Conservation (phyloP, 2,113 vertebrate species). For the Irena cyanogastra region DNA sequence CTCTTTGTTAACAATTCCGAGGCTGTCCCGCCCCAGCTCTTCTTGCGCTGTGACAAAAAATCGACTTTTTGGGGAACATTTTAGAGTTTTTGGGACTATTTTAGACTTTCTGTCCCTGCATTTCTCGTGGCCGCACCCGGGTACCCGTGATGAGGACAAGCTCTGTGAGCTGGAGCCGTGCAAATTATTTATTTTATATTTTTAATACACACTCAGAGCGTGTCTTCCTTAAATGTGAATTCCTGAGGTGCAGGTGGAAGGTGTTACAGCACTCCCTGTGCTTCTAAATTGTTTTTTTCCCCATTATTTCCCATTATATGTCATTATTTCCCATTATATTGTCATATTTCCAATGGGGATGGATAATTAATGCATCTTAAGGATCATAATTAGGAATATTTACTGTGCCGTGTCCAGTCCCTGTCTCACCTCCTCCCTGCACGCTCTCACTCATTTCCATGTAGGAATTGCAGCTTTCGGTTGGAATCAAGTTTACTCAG, state of each 20-base stretch:
- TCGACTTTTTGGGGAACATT: rapidly evolving
- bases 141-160: rapidly evolving
- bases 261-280: background rate
- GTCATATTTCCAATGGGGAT: rapidly evolving
- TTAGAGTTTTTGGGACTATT: rapidly evolving
- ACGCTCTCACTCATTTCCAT: background rate
- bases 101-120: rapidly evolving
- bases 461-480: background rate
- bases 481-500: background rate
- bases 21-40: background rate
- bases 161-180: background rate
- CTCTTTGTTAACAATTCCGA: rapidly evolving
- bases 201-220: rapidly evolving
- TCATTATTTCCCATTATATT: background rate
- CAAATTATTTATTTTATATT: background rate
- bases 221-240: rapidly evolving
- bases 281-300: background rate
- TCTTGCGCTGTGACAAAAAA: background rate
- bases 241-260: background rate
- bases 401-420: rapidly evolving
- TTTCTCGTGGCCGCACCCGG: background rate
- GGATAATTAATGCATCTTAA: rapidly evolving
- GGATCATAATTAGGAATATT: background rate
- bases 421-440: background rate
- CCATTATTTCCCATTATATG: background rate